Evolutionary conservation across 1,140 invertebrate genomes (phyloP).

Genomic region (Psilanteris sp.): DNA sequence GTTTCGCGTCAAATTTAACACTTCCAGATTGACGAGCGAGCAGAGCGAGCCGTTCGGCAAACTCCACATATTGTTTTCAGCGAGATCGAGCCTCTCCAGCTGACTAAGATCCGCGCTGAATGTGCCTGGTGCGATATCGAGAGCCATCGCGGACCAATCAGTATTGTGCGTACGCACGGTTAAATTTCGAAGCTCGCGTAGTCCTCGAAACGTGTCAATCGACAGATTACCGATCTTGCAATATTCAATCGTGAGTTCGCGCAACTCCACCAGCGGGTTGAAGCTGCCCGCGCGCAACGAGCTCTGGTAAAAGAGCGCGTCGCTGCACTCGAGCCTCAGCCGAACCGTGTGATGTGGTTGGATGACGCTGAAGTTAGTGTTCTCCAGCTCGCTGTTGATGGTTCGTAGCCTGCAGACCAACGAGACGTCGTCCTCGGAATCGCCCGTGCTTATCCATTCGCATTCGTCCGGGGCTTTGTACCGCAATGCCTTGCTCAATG

Average conservation of each 20-base stretch:
- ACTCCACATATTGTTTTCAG: slow-evolving; percentile 92
- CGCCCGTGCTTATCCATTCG: slow-evolving; percentile 86
- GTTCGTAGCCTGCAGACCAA: slow-evolving; percentile 89
- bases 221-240: slow-evolving; percentile 94
- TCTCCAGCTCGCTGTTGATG: slow-evolving; percentile 93
- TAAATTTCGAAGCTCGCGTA: slow-evolving; percentile 89
- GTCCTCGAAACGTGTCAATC: slow-evolving; percentile 89
- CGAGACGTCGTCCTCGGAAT: slow-evolving; percentile 85
- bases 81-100: slow-evolving; percentile 89
- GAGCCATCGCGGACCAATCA: slow-evolving; percentile 91
- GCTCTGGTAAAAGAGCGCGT: slow-evolving; percentile 91
- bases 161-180: slow-evolving; percentile 93
- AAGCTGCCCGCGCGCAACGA: slow-evolving; percentile 92
- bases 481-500: slow-evolving; percentile 84
- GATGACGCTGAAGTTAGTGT: slow-evolving; percentile 93
- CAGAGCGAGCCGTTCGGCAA: slow-evolving; percentile 92
- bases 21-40: slow-evolving; percentile 86
- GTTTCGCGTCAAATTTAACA: slow-evolving; percentile 90
- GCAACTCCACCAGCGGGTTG: slow-evolving; percentile 88
- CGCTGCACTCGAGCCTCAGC: slow-evolving; percentile 90
- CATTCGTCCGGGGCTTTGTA: slow-evolving; percentile 93
- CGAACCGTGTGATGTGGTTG: slow-evolving; percentile 92
- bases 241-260: slow-evolving; percentile 91
- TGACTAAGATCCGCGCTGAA: slow-evolving; percentile 87
- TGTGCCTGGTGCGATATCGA: slow-evolving; percentile 87